Evolutionary conservation across 2,113 vertebrate species (phyloP).

Genomic region (Anoplopoma fimbria): DNA sequence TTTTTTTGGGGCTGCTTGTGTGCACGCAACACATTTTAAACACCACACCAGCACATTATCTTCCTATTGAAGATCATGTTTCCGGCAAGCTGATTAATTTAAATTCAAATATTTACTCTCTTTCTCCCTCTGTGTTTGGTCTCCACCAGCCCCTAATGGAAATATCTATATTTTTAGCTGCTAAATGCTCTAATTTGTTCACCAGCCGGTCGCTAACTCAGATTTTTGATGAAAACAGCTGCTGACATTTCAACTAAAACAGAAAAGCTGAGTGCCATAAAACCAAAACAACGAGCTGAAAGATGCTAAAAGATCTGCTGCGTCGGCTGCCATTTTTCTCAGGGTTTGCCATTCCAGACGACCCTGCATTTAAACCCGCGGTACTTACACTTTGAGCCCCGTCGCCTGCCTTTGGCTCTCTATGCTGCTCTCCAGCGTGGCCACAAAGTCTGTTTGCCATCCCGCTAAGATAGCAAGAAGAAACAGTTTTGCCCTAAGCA

Average conservation of each 20-base stretch:
- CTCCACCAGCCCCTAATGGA: not conserved
- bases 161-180: not conserved
- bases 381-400: not conserved
- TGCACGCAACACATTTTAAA: not conserved
- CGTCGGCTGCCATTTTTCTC: not conserved
- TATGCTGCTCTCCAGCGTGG: not conserved
- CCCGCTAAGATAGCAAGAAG: slow-evolving; percentile 15
- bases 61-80: not conserved
- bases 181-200: not conserved
- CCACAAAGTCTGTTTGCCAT: slow-evolving; percentile 46
- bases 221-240: not conserved
- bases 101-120: not conserved
- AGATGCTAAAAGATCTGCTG: not conserved
- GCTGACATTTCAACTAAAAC: not conserved
- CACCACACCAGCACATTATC: not conserved
- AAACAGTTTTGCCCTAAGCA: slow-evolving; percentile 26
- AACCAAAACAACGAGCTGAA: not conserved
- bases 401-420: not conserved
- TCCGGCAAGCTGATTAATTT: not conserved
- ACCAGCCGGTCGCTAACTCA: not conserved
- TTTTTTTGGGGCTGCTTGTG: not conserved
- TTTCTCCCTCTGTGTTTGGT: not conserved
- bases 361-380: not conserved
- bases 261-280: not conserved
- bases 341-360: not conserved